phyloP scores from a whole-genome alignment of 2,888 invertebrate genomes.

The Plemyria rubiginata region DNA sequence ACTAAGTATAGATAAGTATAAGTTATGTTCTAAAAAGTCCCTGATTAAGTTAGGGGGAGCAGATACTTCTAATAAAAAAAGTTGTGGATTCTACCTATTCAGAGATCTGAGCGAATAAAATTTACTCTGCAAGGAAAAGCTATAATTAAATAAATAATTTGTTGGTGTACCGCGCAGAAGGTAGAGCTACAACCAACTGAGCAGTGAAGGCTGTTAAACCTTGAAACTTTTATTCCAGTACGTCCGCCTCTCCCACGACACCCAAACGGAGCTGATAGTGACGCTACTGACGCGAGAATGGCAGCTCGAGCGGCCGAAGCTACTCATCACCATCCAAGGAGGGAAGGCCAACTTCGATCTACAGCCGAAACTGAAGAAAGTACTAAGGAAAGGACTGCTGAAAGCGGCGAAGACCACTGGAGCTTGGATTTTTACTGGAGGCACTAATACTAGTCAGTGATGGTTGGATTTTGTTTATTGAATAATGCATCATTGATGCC shows the following conservation, averaged over 20 bases:
- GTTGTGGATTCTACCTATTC: no score
- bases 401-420: slow-evolving; percentile 99
- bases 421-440: slow-evolving; percentile 99
- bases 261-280: slow-evolving; percentile 96
- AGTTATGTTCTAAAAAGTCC: no score
- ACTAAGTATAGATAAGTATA: no score
- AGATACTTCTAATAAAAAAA: no score
- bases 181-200: no score
- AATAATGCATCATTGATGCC: not conserved
- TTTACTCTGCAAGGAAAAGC: no score
- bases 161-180: no score
- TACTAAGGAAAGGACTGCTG: slow-evolving; percentile 96
- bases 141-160: no score
- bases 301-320: slow-evolving; percentile 97
- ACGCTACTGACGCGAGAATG: slow-evolving; percentile 97
- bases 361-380: slow-evolving; percentile 97
- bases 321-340: slow-evolving; percentile 98
- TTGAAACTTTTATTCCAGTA: slow-evolving; percentile 87
- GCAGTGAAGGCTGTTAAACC: no score
- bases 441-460: slow-evolving; percentile 92
- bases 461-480: not conserved
- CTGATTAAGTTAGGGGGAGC: no score
- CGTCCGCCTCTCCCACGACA: slow-evolving; percentile 97
- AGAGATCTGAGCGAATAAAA: no score
- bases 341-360: slow-evolving; percentile 99